Conservation (phyloP, 2,888 invertebrate genomes). For the Torymus texanus region DNA sequence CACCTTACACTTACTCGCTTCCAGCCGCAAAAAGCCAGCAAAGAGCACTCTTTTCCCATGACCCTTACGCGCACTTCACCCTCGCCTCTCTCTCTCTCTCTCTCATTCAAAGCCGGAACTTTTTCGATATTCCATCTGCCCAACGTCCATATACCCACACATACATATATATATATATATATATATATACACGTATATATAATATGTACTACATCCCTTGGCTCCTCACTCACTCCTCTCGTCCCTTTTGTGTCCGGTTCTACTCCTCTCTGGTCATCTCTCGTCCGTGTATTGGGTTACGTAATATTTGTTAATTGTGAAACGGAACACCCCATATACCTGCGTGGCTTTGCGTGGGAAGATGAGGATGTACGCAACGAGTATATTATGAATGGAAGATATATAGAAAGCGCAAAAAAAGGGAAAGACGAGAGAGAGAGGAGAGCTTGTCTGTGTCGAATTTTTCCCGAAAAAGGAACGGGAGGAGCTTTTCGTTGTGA, state of each 20-base stretch:
- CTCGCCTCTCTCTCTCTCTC: no score
- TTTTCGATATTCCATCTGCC: conserved; percentile 40
- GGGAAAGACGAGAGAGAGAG: conserved; percentile 27
- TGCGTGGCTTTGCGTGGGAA: conserved; percentile 63
- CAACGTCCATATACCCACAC: background rate
- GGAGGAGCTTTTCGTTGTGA: conserved; percentile 10
- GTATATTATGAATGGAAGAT: background rate
- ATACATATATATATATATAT: background rate
- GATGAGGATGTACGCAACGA: conserved; percentile 30
- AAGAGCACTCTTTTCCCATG: conserved; percentile 26
- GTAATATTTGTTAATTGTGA: conserved; percentile 74
- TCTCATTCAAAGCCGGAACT: conserved; percentile 36
- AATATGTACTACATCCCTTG: conserved; percentile 39
- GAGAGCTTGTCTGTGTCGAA: conserved; percentile 15
- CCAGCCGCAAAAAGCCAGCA: background rate
- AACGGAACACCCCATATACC: conserved; percentile 67
- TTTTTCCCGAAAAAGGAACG: conserved; percentile 34
- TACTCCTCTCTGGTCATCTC: conserved; percentile 65
- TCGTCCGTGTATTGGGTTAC: conserved; percentile 67
- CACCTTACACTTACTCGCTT: background rate
- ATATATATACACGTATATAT: background rate
- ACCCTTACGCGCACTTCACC: conserved; percentile 7
- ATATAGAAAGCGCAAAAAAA: conserved; percentile 27
- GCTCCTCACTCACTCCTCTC: conserved; percentile 48
- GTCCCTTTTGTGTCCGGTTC: conserved; percentile 17